Evolutionary conservation across 2,113 vertebrate species (phyloP).

Genomic region (Siniperca knerii): DNA sequence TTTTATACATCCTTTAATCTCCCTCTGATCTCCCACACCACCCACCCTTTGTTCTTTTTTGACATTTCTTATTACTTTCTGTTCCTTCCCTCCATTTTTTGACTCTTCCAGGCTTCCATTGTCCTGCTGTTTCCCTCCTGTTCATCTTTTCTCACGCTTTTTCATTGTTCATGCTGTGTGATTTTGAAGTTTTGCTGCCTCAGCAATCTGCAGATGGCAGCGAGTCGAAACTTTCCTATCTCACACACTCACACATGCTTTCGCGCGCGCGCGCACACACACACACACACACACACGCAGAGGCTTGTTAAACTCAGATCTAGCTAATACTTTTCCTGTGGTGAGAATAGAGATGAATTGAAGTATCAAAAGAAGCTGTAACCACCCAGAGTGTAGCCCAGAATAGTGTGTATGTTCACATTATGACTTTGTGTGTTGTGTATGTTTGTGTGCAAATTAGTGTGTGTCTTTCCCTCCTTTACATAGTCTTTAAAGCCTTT

Average conservation of each 20-base stretch:
- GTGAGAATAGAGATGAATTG: conserved; percentile 38
- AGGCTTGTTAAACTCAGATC: conserved; percentile 30
- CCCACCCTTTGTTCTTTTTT: conserved; percentile 9
- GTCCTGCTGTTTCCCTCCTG: conserved; percentile 52
- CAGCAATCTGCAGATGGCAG: conserved; percentile 37
- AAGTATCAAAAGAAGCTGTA: conserved; percentile 30
- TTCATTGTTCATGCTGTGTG: conserved; percentile 17
- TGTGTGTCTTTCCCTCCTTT: background rate
- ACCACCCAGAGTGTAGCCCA: background rate
- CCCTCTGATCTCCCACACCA: conserved; percentile 43
- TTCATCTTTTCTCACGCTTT: conserved; percentile 47
- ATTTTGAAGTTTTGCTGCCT: conserved; percentile 40
- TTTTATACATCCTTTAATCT: conserved; percentile 22
- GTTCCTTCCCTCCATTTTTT: conserved; percentile 24
- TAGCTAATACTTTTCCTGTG: conserved; percentile 14
- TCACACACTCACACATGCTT: background rate
- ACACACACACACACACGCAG: background rate
- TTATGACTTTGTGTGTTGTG: background rate
- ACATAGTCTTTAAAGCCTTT: conserved; percentile 40
- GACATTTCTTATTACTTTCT: conserved; percentile 7
- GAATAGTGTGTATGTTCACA: conserved; percentile 8
- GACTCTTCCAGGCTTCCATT: conserved; percentile 22
- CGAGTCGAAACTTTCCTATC: conserved; percentile 20
- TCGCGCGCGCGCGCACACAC: background rate
- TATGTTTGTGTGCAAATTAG: conserved; percentile 26